Evolutionary conservation across 2,888 invertebrate genomes (phyloP).

Genomic region (Leucoptera coffeella): DNA sequence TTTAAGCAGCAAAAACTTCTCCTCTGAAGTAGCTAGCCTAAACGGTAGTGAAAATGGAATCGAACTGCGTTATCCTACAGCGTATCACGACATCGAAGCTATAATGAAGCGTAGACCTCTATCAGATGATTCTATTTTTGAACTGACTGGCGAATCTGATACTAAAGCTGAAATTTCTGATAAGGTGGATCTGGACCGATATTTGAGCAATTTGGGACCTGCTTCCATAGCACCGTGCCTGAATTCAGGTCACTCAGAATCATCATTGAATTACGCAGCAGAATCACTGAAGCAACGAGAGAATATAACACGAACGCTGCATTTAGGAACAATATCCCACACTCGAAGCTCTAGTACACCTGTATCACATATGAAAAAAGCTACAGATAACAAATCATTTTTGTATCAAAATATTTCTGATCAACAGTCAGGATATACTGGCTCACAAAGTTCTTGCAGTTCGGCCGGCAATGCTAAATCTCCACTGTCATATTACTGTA

Average conservation of each 20-base stretch:
- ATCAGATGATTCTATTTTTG: conserved; percentile 68
- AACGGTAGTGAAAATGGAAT: conserved; percentile 41
- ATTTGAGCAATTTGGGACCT: conserved; percentile 59
- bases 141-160: conserved; percentile 56
- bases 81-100: conserved; percentile 48
- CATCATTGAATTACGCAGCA: conserved; percentile 7
- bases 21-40: conserved; percentile 33
- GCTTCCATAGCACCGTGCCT: conserved; percentile 20
- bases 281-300: conserved; percentile 26
- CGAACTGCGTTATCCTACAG: conserved; percentile 43
- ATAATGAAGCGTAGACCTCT: conserved; percentile 66
- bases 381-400: conserved; percentile 11
- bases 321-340: conserved; percentile 13
- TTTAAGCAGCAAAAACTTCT: conserved; percentile 39
- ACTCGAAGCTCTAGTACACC: conserved; percentile 32
- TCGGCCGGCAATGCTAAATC: conserved; percentile 25
- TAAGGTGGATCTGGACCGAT: conserved; percentile 62
- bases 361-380: conserved; percentile 15
- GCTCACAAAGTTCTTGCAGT: conserved; percentile 30
- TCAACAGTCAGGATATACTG: conserved; percentile 21
- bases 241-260: conserved; percentile 9
- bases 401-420: conserved; percentile 17
- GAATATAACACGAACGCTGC: conserved; percentile 13
- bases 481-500: conserved; percentile 43
- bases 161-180: conserved; percentile 41